Evolutionary conservation across 2,888 invertebrate species (phyloP).

Genomic region (Amiota mariae): DNA sequence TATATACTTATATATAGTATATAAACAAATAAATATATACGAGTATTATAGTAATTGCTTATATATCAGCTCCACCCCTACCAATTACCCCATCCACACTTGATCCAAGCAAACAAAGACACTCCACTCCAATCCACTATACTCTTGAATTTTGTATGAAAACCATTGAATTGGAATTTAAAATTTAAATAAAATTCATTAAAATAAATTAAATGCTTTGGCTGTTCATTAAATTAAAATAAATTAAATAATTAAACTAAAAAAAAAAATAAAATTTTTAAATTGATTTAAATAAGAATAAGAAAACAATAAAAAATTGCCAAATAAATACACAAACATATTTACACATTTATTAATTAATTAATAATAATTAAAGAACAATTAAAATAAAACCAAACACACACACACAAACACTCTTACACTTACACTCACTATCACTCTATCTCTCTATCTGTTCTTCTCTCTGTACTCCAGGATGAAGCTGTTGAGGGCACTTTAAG

Average conservation of each 20-base stretch:
- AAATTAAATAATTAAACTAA: not conserved
- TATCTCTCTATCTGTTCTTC: constrained; percentile 58
- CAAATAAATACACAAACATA: not conserved
- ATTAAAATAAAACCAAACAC: constrained; percentile 17
- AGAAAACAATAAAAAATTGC: not conserved
- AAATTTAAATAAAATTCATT: no score
- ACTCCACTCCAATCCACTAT: no score
- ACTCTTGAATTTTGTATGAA: no score
- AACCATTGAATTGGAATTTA: no score
- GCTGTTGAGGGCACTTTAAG: constrained; percentile 94
- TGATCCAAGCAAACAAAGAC: no score
- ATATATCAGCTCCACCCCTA: no score
- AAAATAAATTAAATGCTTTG: not conserved
- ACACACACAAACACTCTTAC: constrained; percentile 3
- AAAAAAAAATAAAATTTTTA: no score
- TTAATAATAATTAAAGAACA: not conserved
- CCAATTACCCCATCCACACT: no score
- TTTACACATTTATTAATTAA: not conserved
- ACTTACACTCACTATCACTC: constrained; percentile 22
- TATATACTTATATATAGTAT: no score
- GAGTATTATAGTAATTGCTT: no score
- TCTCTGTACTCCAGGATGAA: constrained; percentile 83
- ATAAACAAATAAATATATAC: no score
- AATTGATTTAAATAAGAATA: no score
- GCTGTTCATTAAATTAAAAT: not conserved